Percentiles rank a stretch among this genome's conserved stretches.
Evolutionary conservation across 1,140 invertebrate species (phyloP).

Genomic region (Brachionus koreanus): DNA sequence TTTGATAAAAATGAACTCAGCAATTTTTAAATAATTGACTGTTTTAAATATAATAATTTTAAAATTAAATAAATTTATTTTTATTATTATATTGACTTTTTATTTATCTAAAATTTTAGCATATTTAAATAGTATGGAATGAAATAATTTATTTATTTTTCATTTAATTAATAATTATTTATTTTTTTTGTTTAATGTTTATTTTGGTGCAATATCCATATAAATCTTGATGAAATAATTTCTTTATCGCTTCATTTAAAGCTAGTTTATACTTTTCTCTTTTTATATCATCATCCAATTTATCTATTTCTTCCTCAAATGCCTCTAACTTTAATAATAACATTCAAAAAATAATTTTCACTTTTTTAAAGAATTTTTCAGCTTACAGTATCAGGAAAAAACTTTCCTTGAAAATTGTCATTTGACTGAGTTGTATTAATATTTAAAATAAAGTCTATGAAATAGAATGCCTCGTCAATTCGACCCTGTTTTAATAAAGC

Average conservation of each 20-base stretch:
- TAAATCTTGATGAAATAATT: slow-evolving; percentile 4
- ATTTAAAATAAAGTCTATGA: slow-evolving; percentile 5
- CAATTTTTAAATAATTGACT: no score
- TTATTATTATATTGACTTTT: no score
- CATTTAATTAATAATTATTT: neutral
- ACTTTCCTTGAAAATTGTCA: slow-evolving; percentile 19
- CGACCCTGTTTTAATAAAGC: neutral
- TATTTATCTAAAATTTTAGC: no score
- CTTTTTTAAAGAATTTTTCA: neutral
- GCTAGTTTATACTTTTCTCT: neutral
- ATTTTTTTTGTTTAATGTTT: neutral
- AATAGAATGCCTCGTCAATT: slow-evolving; percentile 1
- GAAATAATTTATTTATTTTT: no score
- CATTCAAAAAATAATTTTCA: neutral
- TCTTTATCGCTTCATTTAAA: neutral
- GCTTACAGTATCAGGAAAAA: slow-evolving; percentile 11
- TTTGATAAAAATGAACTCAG: no score
- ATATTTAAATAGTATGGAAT: no score
- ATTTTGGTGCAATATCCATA: slow-evolving; percentile 23
- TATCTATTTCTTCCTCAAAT: neutral
- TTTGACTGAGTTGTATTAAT: neutral
- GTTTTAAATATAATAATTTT: no score
- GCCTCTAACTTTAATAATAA: neutral
- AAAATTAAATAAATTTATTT: no score
- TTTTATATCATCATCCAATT: neutral